Base-by-base conservation (phyloP, 1,140 invertebrate species). In the Nasonia giraulti region DNA sequence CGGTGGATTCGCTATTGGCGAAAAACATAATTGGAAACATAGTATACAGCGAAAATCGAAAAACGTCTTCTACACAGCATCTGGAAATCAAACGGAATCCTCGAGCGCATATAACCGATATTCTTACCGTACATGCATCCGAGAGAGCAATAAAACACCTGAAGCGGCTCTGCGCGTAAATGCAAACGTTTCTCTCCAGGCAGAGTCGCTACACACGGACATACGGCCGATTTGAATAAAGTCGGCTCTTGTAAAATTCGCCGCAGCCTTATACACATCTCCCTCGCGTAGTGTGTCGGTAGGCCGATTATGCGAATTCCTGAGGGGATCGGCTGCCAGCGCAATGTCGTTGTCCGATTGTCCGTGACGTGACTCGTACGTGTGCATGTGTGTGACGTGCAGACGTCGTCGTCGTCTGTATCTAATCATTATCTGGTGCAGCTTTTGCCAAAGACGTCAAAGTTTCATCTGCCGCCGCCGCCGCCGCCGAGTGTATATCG, bases 331-430 rank as follows among this genome's bases (percentile, higher is more conserved):
- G 40, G 20, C 37, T 33, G 10, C 17, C 7, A 12, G 12, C 12
- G 12, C 76, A 66, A 79, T 84, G 83, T 84, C 83, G 50, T 85
- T 85, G 84, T 68, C 84, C 84, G 84, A 85, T 85, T 85, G 84
- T 55, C 73, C 71, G 40, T 80, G 31, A 81, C 55, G 71, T 81
- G 79, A 85, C 73, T 73, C 55, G 17, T 20, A n/a, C 47, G 5
- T 40, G 31, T 23, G n/a, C 14, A 27, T 10, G 14, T 27, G 17
- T n/a, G 17, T 31, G 12, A 44, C 33, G 76, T 33, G 20, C 47
- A 47, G 23, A 27, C 55, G 33, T 31, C 14, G 14, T 76, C 40
- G 33, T 0, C 33, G 33, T 20, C 33, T 75, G 23, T 80, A 84
- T 80, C 69, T 76, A 84, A 84, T 79, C 82, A 62, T 78, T 71